Base-by-base conservation (phyloP, 2,113 vertebrate genomes). In the Eudyptes chrysolophus region DNA sequence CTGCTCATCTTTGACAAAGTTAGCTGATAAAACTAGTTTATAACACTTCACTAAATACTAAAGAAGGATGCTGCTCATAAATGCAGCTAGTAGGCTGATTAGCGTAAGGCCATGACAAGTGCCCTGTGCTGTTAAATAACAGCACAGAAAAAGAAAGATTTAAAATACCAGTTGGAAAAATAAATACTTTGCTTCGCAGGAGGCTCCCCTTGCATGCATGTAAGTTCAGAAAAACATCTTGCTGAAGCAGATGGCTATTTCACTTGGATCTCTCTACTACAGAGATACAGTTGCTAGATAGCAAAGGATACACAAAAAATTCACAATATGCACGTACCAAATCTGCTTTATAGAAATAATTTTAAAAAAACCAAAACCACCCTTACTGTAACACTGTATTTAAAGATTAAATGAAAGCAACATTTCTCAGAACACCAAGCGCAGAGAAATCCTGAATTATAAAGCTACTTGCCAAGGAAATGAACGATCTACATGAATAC, bases 91-190 rank as follows among this genome's bases (percentile, higher is more conserved):
- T 48, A 13, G 30, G 48, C 12, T 82, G 61, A 89, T 55, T 11
- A 82, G 61, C 30, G 1, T 34, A 89, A 75, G 64, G 42, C 74
- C 77, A 92, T 38, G 20, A 49, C n/a, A 94, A 90, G 19, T 40
- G 36, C 8, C 81, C 34, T 57, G 19, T 52, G 64, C 16, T 79
- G 27, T 83, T 70, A 90, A 51, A 18, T 78, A 94, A 93, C n/a
- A 89, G 48, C 44, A 48, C 55, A 81, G 48, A 55, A 93, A 57
- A 78, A 83, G 30, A 81, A 71, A 80, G 38, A 66, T 68, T 81
- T 51, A 64, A 92, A 94, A 92, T 77, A 79, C 6, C 57, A 72
- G 25, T 32, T 84, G 40, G 32, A 92, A 94, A 92, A 96, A 90
- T 11, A 92, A 80, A 72, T 38, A 69, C 55, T 84, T 75, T 44